Conservation (phyloP, 2,797 vertebrate genomes). For the Microctenopoma stevenorrisi region DNA sequence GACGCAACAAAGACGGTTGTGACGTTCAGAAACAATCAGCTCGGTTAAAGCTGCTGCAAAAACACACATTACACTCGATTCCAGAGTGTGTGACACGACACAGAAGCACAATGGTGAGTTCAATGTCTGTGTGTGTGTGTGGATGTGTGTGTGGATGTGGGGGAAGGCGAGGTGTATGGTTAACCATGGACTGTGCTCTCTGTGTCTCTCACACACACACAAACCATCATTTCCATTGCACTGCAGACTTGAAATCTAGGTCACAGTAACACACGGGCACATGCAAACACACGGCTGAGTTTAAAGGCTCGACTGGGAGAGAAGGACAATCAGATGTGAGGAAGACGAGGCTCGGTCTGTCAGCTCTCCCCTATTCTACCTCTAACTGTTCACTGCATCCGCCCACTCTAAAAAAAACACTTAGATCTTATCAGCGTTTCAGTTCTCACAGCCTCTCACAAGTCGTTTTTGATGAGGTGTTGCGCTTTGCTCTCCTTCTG, state of each 20-base stretch:
- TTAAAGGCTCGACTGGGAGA: conserved; percentile 27
- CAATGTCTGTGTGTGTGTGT: conserved; percentile 1
- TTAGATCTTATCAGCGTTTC: conserved; percentile 33
- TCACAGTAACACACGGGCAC: conserved; percentile 49
- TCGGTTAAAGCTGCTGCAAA: no score
- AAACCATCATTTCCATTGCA: conserved; percentile 55
- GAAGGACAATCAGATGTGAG: conserved; percentile 60
- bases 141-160: conserved; percentile 18
- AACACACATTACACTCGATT: neutral
- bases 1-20: no score
- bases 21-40: no score
- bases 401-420: neutral
- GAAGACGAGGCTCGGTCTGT: conserved; percentile 58
- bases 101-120: neutral
- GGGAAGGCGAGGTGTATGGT: conserved; percentile 53
- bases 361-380: conserved; percentile 45
- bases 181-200: conserved; percentile 55
- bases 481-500: neutral
- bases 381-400: conserved; percentile 22
- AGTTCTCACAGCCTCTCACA: neutral
- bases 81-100: neutral
- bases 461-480: conserved; percentile 13
- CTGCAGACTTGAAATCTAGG: conserved; percentile 70
- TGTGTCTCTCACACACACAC: conserved; percentile 38
- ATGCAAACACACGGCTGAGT: conserved; percentile 12